Base-by-base conservation (phyloP, 2,888 invertebrate species). In the Coelopa pilipes region DNA sequence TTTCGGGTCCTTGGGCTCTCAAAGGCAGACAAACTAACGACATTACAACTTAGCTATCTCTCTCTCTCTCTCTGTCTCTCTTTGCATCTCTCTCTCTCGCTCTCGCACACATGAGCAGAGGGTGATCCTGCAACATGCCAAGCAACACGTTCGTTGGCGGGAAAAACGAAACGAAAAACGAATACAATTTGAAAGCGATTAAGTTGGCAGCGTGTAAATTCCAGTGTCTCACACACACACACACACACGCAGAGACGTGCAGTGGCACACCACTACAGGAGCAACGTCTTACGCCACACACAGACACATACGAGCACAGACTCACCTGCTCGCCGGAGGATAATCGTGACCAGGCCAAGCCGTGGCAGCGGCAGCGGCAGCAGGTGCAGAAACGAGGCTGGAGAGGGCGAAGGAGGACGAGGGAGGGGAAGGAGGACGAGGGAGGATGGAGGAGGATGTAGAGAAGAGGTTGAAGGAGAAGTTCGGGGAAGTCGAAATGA, bases 201-300 rank as follows among this genome's bases (percentile, higher is more conserved):
- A 66, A 17, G 49, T 49, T 66, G 66, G 66, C 66, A 66, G 49
- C 66, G 49, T 66, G 66, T 19, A 66, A 66, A 66, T 47, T 66
- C 49, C 49, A 45, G 46, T 63, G 34, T 63, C 34, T 63, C 69
- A 72, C 50, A 67, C 17, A 60, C 34, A 67, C 45, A 55, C 47
- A 70, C 13, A 13, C 45, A 19, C 1, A 68, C 13, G 50, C 46
- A 17, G 55, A 34, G 45, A 55, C 47, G 46, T 45, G 45, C 12
- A 5, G 12, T 19, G 60, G 17, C 17, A 21, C 60, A 60, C 60
- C 13, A 49, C 10, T 21, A 12, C 13, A 60, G 24, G 10, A 60
- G 10, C 49, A 49, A 11, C 10, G 13, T 49, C 49, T 13, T 49
- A 49, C 49, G 13, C 10, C 10, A 49, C 49, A 10, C 49, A 10